Evolutionary conservation across 2,888 invertebrate species (phyloP).

Genomic region (Oeneis ivallda): DNA sequence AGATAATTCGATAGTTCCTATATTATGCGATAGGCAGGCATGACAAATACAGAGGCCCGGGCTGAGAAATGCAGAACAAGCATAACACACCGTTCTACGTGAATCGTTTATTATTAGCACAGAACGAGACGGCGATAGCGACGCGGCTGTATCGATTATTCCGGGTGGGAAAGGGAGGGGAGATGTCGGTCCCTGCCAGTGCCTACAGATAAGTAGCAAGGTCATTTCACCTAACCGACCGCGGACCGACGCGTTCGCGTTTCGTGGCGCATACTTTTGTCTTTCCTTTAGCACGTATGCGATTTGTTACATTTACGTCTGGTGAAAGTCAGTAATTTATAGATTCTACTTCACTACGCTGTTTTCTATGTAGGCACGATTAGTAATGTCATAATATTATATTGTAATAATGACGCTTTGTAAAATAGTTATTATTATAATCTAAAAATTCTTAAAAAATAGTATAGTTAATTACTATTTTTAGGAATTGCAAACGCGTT

Average conservation of each 20-base stretch:
- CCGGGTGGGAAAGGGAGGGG: slow-evolving; percentile 54
- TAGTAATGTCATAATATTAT: background rate
- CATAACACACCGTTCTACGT: slow-evolving; percentile 34
- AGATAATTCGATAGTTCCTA: slow-evolving; percentile 27
- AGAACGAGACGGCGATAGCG: slow-evolving; percentile 54
- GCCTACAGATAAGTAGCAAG: slow-evolving; percentile 72
- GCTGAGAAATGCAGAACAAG: slow-evolving; percentile 58
- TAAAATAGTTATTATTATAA: too few species aligned
- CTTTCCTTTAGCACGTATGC: slow-evolving; percentile 17
- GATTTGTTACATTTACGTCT: slow-evolving; percentile 16
- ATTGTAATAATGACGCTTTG: too few species aligned
- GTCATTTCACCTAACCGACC: slow-evolving; percentile 61
- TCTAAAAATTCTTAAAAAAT: too few species aligned
- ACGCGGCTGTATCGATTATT: slow-evolving; percentile 58
- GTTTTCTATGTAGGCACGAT: background rate
- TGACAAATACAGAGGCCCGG: slow-evolving; percentile 48
- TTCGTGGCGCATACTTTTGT: slow-evolving; percentile 33
- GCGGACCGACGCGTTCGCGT: slow-evolving; percentile 34
- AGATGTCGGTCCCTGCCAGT: slow-evolving; percentile 38
- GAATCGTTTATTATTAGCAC: slow-evolving; percentile 68
- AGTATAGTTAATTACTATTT: too few species aligned
- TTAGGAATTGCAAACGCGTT: too few species aligned
- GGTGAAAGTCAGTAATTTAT: slow-evolving; percentile 20
- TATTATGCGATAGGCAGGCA: slow-evolving; percentile 41
- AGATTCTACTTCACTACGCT: background rate